Conservation (phyloP, 2,113 vertebrate species). For the Eudorcas thomsonii region DNA sequence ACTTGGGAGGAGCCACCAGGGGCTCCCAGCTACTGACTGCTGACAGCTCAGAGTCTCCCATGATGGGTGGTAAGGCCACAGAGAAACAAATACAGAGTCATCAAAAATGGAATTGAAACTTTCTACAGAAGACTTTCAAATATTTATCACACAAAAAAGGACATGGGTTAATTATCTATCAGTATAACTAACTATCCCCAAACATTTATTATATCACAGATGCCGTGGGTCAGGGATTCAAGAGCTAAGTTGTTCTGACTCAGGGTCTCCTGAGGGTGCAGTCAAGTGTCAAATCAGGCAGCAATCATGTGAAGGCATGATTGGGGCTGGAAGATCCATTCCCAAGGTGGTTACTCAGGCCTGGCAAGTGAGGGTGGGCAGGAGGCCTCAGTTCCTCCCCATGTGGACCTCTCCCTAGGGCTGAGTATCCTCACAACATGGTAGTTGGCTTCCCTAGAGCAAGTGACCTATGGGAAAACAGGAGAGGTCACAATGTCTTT, state of each 20-base stretch:
- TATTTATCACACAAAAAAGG: neutral
- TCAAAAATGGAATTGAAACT: neutral
- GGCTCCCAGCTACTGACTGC: neutral
- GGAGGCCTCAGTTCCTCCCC: neutral
- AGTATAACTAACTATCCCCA: neutral
- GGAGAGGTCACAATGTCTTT: neutral
- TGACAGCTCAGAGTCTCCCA: slow-evolving; percentile 4
- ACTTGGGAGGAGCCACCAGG: neutral
- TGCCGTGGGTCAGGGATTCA: neutral
- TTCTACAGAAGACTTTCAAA: neutral
- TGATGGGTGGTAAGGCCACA: neutral
- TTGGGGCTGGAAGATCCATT: neutral
- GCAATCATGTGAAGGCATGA: neutral
- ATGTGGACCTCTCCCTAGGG: neutral
- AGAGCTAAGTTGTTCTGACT: neutral
- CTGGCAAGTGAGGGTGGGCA: neutral
- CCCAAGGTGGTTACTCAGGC: neutral
- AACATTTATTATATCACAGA: neutral
- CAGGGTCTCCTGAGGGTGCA: neutral
- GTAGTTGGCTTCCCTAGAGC: neutral
- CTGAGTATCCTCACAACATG: neutral
- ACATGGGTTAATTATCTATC: neutral
- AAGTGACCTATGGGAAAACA: neutral
- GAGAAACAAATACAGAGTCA: slow-evolving; percentile 2
- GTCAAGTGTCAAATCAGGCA: neutral